Evolutionary conservation across 2,113 vertebrate species (phyloP).

Genomic region (Paramisgurnus dabryanus): DNA sequence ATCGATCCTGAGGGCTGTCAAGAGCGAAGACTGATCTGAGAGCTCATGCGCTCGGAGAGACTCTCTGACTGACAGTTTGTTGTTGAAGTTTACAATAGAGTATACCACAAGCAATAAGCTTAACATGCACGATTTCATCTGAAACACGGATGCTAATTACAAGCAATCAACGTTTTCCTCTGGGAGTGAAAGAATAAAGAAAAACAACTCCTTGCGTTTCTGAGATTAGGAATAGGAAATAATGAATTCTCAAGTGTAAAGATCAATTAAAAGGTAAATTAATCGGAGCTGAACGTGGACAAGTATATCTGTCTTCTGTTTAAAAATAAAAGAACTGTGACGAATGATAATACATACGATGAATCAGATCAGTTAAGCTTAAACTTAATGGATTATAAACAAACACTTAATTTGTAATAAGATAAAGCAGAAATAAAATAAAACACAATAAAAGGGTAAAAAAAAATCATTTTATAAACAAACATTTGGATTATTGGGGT

Average conservation of each 20-base stretch:
- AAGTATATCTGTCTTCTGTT: neutral
- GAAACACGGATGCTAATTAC: slow-evolving; percentile 29
- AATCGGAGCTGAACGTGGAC: neutral
- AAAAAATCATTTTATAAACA: too few species aligned
- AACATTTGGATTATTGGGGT: too few species aligned
- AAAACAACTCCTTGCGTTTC: slow-evolving; percentile 21
- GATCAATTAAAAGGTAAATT: slow-evolving; percentile 31
- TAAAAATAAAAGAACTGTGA: slow-evolving; percentile 8
- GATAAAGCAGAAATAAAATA: neutral
- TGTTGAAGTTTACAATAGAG: slow-evolving; percentile 36
- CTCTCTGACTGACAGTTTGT: slow-evolving; percentile 46
- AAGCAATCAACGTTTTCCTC: slow-evolving; percentile 13
- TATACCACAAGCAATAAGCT: neutral
- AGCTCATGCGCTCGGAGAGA: neutral
- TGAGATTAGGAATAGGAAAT: slow-evolving; percentile 16
- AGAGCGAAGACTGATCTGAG: neutral
- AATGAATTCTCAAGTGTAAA: slow-evolving; percentile 22
- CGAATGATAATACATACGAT: slow-evolving; percentile 8
- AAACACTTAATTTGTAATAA: neutral
- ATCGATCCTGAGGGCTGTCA: neutral
- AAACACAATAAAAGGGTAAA: too few species aligned
- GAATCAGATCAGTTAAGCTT: slow-evolving; percentile 19
- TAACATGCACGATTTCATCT: slow-evolving; percentile 37
- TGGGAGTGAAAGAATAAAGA: neutral
- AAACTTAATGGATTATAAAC: neutral